Evolutionary conservation across 2,888 invertebrate species (phyloP).

Genomic region (Paralinhomoeus sp.): DNA sequence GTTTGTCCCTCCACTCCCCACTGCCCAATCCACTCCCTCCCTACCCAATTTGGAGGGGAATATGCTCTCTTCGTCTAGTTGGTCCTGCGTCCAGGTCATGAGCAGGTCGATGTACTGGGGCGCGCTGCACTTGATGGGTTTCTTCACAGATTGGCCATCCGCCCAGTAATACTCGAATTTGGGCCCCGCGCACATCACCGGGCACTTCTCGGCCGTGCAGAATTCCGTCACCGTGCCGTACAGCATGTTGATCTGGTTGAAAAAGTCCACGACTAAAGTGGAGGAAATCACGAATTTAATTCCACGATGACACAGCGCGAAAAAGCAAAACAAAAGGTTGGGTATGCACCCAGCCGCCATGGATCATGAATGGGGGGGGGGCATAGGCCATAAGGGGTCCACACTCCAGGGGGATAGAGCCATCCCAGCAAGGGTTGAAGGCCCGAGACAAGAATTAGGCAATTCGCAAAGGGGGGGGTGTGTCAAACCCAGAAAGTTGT

Average conservation of each 20-base stretch:
- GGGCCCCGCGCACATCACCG: constrained; percentile 83
- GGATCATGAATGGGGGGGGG: no score
- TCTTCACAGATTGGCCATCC: constrained; percentile 78
- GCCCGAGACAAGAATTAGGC: no score
- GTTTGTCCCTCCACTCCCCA: no score
- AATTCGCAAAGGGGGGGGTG: no score
- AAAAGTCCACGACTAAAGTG: constrained; percentile 82
- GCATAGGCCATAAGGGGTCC: no score
- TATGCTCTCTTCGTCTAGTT: constrained; percentile 85
- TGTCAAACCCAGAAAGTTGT: no score
- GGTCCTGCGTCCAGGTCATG: constrained; percentile 99
- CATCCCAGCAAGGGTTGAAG: no score
- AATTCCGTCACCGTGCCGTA: constrained; percentile 99
- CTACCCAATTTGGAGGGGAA: constrained; percentile 90
- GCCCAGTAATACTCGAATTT: constrained; percentile 99
- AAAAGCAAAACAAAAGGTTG: no score
- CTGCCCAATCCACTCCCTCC: no score
- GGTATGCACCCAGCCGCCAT: no score
- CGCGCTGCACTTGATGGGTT: constrained; percentile 94
- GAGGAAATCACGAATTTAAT: constrained; percentile 3
- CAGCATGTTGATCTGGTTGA: constrained; percentile 98
- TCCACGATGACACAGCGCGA: no score
- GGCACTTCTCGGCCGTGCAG: constrained; percentile 86
- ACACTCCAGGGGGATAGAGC: no score
- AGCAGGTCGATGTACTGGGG: constrained; percentile 97